Percentiles rank a stretch among this genome's conserved stretches.
Conservation (phyloP, 2,888 invertebrate species). For the Hylaea fasciaria region DNA sequence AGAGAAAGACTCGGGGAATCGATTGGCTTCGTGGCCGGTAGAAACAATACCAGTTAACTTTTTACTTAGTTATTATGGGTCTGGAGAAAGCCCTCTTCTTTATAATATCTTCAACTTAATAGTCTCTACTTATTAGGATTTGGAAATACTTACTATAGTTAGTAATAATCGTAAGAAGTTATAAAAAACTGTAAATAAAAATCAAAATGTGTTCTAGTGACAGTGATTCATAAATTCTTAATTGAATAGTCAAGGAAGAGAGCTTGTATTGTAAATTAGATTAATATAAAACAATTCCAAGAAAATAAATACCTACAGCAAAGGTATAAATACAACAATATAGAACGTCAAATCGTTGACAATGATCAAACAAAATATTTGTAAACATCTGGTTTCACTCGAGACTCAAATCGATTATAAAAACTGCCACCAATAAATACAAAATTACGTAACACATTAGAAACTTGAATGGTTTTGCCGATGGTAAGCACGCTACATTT, state of each 20-base stretch:
- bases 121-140: no score
- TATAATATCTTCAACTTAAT: neutral
- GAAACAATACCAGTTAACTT: slow-evolving; percentile 13
- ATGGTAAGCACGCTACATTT: neutral
- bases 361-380: slow-evolving; percentile 10
- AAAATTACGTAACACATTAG: slow-evolving; percentile 19
- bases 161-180: no score
- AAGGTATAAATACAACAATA: no score
- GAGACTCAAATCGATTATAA: slow-evolving; percentile 19
- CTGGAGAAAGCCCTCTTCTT: neutral
- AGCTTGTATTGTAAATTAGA: no score
- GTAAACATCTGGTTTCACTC: slow-evolving; percentile 29
- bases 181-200: no score
- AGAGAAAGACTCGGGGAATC: slow-evolving; percentile 42
- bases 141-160: no score
- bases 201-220: no score
- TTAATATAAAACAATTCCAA: no score
- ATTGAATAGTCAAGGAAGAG: no score
- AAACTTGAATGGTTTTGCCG: slow-evolving; percentile 3
- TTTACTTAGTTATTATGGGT: no score
- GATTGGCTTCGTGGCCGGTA: slow-evolving; percentile 42
- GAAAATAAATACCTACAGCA: neutral
- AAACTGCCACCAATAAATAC: slow-evolving; percentile 22
- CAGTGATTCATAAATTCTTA: no score
- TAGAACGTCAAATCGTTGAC: neutral